phyloP scores from a whole-genome alignment of 2,888 invertebrate genomes.

The Lamproptera curius region DNA sequence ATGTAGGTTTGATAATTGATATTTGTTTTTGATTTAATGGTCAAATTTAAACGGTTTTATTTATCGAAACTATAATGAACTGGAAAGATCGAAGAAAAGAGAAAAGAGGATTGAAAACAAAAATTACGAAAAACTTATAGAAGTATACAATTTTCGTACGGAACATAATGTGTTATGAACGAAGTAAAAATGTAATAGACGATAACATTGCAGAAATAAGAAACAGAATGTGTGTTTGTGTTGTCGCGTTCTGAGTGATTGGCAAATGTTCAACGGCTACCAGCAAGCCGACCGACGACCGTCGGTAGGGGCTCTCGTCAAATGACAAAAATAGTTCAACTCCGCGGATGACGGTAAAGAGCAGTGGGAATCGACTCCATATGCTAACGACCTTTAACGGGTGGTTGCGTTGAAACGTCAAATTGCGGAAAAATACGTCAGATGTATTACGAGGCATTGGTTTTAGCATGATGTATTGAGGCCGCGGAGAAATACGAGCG shows the following conservation, averaged over 20 bases:
- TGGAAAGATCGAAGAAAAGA: not conserved
- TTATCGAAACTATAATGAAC: not conserved
- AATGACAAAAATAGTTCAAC: slow-evolving; percentile 9
- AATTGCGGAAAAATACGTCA: slow-evolving; percentile 5
- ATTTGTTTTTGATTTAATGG: not conserved
- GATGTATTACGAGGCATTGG: slow-evolving; percentile 10
- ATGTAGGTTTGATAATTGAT: too few species aligned
- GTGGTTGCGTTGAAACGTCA: slow-evolving; percentile 5
- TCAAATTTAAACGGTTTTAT: not conserved
- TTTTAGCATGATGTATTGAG: slow-evolving; percentile 13
- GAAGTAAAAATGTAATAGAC: too few species aligned
- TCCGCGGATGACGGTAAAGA: slow-evolving; percentile 5
- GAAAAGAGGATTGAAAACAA: not conserved
- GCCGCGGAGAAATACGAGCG: slow-evolving; percentile 11
- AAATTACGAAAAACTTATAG: not conserved
- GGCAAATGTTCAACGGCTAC: slow-evolving; percentile 14
- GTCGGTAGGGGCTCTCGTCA: slow-evolving; percentile 3
- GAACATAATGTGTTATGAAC: not conserved
- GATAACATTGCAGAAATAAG: not conserved
- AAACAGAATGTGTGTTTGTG: not conserved
- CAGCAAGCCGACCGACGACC: slow-evolving; percentile 3
- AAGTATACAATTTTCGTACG: not conserved
- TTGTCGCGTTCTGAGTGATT: slow-evolving; percentile 2
- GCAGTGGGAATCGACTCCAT: slow-evolving; percentile 8
- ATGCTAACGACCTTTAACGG: slow-evolving; percentile 14